Conservation (phyloP, 2,888 invertebrate genomes). For the Epirrhoe alternata region DNA sequence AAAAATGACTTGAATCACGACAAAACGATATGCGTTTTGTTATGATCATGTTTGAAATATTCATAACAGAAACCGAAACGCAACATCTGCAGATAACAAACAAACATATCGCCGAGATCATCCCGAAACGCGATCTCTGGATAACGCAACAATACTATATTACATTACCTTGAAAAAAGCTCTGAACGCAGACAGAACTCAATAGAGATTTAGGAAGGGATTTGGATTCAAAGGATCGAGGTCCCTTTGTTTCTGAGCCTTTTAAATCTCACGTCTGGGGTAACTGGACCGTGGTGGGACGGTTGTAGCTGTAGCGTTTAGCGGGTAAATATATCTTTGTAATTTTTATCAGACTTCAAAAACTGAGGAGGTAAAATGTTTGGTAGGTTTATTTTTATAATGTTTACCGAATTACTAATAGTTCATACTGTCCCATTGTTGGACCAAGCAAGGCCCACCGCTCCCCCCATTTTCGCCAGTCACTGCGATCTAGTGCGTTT, state of each 20-base stretch:
- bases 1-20: neutral
- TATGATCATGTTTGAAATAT: conserved; percentile 13
- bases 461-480: too few relatives aligned
- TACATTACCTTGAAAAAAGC: conserved; percentile 70
- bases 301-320: conserved; percentile 42
- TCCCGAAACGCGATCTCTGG: conserved; percentile 66
- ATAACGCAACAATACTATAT: conserved; percentile 73
- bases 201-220: conserved; percentile 78
- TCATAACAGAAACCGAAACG: conserved; percentile 13
- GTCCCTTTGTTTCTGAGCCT: conserved; percentile 75
- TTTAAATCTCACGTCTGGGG: conserved; percentile 68
- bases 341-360: neutral
- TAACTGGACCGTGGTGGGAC: conserved; percentile 60
- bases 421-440: too few relatives aligned
- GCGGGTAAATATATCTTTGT: neutral
- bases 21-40: neutral
- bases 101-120: conserved; percentile 52
- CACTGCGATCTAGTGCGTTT: too few relatives aligned
- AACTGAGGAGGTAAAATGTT: too few relatives aligned
- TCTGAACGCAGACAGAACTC: conserved; percentile 67
- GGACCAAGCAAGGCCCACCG: too few relatives aligned
- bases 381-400: too few relatives aligned
- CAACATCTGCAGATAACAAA: conserved; percentile 41
- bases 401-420: too few relatives aligned
- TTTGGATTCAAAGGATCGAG: conserved; percentile 74